phyloP scores from a whole-genome alignment of 2,113 vertebrate genomes.

The Dendropsophus ebraccatus region DNA sequence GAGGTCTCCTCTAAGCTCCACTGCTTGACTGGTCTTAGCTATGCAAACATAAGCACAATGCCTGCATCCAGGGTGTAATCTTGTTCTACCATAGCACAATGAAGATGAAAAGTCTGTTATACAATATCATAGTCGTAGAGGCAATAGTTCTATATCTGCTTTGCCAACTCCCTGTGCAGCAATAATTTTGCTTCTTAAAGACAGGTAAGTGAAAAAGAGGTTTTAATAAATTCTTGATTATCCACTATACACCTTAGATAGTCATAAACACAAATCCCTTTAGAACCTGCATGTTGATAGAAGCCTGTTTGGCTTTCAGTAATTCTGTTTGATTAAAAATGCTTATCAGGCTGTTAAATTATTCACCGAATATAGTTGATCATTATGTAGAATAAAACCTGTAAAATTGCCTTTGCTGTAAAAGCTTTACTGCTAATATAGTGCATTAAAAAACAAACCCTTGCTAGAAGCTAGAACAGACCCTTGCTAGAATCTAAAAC shows the following conservation, averaged over 20 bases:
- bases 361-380: slow-evolving; percentile 18
- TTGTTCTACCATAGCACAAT: neutral
- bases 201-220: neutral
- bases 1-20: neutral
- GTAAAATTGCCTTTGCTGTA: neutral
- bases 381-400: neutral
- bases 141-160: neutral
- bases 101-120: neutral
- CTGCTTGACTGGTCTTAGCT: neutral
- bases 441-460: too few species aligned
- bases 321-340: slow-evolving; percentile 42
- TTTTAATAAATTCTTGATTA: slow-evolving; percentile 22
- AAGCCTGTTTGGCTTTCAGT: slow-evolving; percentile 4
- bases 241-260: neutral
- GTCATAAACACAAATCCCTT: slow-evolving; percentile 3
- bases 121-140: neutral
- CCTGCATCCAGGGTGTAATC: neutral
- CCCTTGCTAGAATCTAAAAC: too few species aligned
- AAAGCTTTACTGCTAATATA: neutral
- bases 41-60: neutral
- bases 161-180: neutral
- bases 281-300: slow-evolving; percentile 32
- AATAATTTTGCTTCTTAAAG: slow-evolving; percentile 9
- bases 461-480: too few species aligned
- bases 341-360: slow-evolving; percentile 32